Conservation (phyloP, 2,888 invertebrate genomes). For the Scotopteryx bipunctaria region DNA sequence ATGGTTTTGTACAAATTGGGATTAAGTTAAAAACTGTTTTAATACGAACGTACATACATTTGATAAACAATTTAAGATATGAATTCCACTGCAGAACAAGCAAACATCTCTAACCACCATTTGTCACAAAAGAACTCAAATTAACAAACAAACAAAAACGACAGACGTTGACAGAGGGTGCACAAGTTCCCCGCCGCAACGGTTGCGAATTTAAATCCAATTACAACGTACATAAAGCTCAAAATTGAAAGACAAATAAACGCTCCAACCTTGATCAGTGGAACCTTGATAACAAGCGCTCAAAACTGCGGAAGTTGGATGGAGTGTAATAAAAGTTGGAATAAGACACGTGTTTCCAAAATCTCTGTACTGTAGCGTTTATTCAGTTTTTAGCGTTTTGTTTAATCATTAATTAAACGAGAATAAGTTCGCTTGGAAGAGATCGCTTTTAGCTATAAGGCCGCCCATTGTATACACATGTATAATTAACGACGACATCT, state of each 20-base stretch:
- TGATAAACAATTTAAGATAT: not conserved
- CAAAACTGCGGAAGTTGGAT: conserved; percentile 21
- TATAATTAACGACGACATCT: too few species aligned
- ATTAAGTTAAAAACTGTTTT: too few species aligned
- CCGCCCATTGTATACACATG: too few species aligned
- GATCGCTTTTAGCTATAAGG: too few species aligned
- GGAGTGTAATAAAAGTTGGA: conserved; percentile 15
- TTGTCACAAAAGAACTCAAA: not conserved
- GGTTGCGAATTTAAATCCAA: conserved; percentile 14
- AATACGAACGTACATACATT: too few species aligned
- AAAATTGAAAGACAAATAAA: conserved; percentile 29
- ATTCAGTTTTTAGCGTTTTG: too few species aligned
- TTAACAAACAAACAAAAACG: conserved; percentile 4
- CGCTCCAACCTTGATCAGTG: conserved; percentile 32
- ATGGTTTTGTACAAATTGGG: too few species aligned
- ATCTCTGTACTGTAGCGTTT: not conserved
- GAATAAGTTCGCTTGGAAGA: too few species aligned
- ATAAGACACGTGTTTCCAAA: not conserved
- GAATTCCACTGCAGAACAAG: not conserved
- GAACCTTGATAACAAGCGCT: conserved; percentile 19
- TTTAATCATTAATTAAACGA: too few species aligned
- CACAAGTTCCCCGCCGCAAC: not conserved
- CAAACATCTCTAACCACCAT: not conserved
- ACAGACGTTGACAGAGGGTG: conserved; percentile 2
- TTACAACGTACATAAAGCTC: conserved; percentile 18